Conservation (phyloP, 92 coral and sea anemone genomes). For the Pocillopora meandrina region DNA sequence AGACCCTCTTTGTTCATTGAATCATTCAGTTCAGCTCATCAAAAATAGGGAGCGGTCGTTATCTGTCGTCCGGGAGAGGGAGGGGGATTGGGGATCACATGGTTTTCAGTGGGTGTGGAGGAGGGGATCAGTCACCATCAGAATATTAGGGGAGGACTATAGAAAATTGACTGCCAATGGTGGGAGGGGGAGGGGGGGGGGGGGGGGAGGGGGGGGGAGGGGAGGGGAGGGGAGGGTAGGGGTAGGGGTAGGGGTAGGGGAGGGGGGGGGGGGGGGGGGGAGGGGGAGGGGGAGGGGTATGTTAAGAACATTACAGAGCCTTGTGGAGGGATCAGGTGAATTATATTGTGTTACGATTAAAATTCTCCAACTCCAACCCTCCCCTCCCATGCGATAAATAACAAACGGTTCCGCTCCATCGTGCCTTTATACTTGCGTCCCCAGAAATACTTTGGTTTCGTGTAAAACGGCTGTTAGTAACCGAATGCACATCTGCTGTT, state of each 20-base stretch:
- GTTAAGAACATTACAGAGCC: background rate
- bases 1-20: too few species aligned
- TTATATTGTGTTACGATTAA: too few species aligned
- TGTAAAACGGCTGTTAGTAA: conserved; percentile 19
- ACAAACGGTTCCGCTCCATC: background rate
- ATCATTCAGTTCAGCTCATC: too few species aligned
- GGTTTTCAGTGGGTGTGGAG: too few species aligned
- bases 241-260: too few species aligned
- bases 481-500: background rate
- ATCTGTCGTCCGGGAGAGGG: too few species aligned
- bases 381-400: background rate
- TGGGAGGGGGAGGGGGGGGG: background rate
- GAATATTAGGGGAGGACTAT: too few species aligned
- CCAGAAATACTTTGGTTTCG: conserved; percentile 1
- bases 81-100: too few species aligned
- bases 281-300: background rate
- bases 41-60: too few species aligned
- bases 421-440: background rate
- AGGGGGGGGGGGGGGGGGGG: background rate
- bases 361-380: background rate
- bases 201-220: background rate
- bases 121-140: too few species aligned
- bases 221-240: background rate
- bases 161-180: too few species aligned
- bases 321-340: too few species aligned